Conservation (phyloP, 2,797 vertebrate species). For the Glyptemys insculpta region DNA sequence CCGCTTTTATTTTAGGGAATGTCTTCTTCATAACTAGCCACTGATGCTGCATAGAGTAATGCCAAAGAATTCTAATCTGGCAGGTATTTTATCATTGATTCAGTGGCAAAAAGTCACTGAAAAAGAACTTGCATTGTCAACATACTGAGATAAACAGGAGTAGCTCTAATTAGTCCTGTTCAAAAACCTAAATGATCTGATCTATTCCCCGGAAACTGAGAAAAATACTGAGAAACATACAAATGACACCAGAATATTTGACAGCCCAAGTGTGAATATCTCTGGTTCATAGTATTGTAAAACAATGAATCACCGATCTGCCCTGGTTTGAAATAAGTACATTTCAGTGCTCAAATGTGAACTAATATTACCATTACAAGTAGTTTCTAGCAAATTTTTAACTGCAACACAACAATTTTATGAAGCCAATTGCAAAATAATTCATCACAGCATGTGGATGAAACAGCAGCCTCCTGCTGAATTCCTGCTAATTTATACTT, state of each 20-base stretch:
- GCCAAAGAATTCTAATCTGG: not conserved
- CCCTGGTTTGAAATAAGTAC: slow-evolving; percentile 22
- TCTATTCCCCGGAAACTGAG: not conserved
- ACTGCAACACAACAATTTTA: slow-evolving; percentile 7
- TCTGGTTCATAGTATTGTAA: slow-evolving; percentile 40
- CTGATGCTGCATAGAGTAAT: not conserved
- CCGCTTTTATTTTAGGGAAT: not conserved
- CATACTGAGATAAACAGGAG: not conserved
- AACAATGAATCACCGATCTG: not conserved
- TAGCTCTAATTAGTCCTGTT: not conserved
- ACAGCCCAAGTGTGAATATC: not conserved
- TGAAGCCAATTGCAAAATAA: slow-evolving; percentile 12
- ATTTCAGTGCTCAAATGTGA: slow-evolving; percentile 10
- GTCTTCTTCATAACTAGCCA: not conserved
- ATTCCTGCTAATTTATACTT: not conserved
- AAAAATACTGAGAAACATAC: slow-evolving; percentile 26
- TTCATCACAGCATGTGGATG: slow-evolving; percentile 40
- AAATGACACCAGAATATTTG: not conserved
- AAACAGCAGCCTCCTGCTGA: not conserved
- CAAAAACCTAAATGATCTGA: not conserved
- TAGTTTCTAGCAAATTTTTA: slow-evolving; percentile 12
- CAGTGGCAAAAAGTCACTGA: not conserved
- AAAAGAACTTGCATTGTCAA: not conserved
- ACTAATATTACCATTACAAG: not conserved
- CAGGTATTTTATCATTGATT: not conserved